Evolutionary conservation across 2,113 vertebrate genomes (phyloP).

Genomic region (Penelope pileata): DNA sequence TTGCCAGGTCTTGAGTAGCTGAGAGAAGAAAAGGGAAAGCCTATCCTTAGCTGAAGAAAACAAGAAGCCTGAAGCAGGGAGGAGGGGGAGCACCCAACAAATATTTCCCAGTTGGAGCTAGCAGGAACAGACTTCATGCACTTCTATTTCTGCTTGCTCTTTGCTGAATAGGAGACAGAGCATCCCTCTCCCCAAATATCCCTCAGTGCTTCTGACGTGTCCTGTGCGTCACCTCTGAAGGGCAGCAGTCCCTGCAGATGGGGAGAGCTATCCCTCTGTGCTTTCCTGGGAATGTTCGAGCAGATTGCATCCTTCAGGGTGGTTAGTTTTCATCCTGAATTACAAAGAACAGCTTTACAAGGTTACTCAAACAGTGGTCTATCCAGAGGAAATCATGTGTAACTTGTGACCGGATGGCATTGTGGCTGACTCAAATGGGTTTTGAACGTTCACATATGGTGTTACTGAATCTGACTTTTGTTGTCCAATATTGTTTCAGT

Average conservation of each 20-base stretch:
- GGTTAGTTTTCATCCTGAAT: background rate
- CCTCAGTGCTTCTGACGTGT: rapidly evolving
- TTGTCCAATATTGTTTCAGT: background rate
- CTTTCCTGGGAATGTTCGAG: background rate
- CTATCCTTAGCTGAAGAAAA: background rate
- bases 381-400: background rate
- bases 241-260: background rate
- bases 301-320: conserved; percentile 7
- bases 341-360: background rate
- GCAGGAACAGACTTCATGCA: background rate
- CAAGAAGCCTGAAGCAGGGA: background rate
- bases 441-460: background rate
- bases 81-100: background rate
- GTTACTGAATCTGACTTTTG: background rate
- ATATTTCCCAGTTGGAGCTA: background rate
- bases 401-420: background rate
- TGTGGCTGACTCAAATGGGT: background rate
- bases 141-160: background rate
- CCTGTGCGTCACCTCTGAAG: background rate
- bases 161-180: background rate
- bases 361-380: background rate
- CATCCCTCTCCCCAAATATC: background rate
- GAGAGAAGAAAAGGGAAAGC: background rate
- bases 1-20: background rate
- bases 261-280: background rate